Conservation (phyloP, 2,113 vertebrate species). For the Scomber scombrus region DNA sequence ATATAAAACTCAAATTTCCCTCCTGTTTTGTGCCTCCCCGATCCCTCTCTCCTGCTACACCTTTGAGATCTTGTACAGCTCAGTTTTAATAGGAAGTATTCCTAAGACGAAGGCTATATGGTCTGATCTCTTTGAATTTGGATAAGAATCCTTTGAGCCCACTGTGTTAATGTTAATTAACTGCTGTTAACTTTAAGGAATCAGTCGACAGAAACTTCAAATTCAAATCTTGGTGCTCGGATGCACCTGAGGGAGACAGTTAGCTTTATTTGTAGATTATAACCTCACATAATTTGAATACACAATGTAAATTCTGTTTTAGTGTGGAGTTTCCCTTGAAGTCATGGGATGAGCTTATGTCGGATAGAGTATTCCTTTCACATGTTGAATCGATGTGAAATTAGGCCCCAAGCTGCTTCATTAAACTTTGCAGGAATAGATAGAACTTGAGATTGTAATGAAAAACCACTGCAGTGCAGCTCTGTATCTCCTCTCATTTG, state of each 20-base stretch:
- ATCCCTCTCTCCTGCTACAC: background rate
- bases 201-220: background rate
- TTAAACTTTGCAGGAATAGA: background rate
- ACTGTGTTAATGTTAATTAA: background rate
- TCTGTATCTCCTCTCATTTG: background rate
- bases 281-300: background rate
- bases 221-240: background rate
- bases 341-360: slow-evolving; percentile 42
- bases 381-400: slow-evolving; percentile 39
- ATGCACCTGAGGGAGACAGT: background rate
- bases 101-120: background rate
- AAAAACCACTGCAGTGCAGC: background rate
- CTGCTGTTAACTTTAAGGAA: background rate
- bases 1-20: background rate
- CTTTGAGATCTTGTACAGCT: background rate
- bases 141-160: background rate
- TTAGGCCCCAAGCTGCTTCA: slow-evolving; percentile 4
- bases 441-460: slow-evolving; percentile 15
- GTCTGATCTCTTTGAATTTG: background rate
- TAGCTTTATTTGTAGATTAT: background rate
- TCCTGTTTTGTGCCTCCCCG: background rate
- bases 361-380: slow-evolving; percentile 25
- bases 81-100: background rate
- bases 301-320: slow-evolving; percentile 29
- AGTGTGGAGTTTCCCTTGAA: background rate